Conservation (phyloP, 2,797 vertebrate species). For the Knipowitschia caucasica region DNA sequence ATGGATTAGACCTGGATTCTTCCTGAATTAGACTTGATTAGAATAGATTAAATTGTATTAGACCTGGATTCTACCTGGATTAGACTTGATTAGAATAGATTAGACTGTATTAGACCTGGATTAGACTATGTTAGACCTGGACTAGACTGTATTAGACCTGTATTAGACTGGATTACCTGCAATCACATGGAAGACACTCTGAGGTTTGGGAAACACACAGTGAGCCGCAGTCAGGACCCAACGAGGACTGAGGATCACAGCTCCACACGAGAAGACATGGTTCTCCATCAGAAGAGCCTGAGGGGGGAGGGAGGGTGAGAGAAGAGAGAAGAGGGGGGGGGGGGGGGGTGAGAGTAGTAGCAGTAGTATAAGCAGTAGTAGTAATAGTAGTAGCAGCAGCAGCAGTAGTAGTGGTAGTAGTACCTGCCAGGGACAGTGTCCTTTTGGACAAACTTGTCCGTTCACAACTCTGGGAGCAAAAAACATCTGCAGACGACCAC, state of each 20-base stretch:
- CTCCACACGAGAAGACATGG: constrained; percentile 72
- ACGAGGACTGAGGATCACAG: constrained; percentile 71
- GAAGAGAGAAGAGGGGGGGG: background rate
- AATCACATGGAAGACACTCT: constrained; percentile 40
- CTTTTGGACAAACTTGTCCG: constrained; percentile 4
- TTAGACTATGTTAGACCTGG: background rate
- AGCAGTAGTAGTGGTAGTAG: background rate
- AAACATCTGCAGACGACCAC: background rate
- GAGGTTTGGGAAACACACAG: constrained; percentile 67
- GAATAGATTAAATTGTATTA: background rate
- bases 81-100: too few species aligned
- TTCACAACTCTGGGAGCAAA: constrained; percentile 1
- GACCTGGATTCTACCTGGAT: background rate
- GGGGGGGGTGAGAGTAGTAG: background rate
- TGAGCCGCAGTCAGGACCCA: constrained; percentile 93
- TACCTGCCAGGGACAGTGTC: constrained; percentile 10
- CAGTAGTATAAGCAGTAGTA: background rate
- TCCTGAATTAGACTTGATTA: background rate
- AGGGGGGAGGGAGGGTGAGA: constrained; percentile 13
- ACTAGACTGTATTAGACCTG: background rate
- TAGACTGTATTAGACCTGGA: background rate
- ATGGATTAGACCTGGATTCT: background rate
- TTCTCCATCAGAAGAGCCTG: constrained; percentile 77
- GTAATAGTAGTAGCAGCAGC: background rate
- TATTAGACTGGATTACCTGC: constrained; percentile 70